Conservation (phyloP, 2,888 invertebrate species). For the Helobdella robusta region DNA sequence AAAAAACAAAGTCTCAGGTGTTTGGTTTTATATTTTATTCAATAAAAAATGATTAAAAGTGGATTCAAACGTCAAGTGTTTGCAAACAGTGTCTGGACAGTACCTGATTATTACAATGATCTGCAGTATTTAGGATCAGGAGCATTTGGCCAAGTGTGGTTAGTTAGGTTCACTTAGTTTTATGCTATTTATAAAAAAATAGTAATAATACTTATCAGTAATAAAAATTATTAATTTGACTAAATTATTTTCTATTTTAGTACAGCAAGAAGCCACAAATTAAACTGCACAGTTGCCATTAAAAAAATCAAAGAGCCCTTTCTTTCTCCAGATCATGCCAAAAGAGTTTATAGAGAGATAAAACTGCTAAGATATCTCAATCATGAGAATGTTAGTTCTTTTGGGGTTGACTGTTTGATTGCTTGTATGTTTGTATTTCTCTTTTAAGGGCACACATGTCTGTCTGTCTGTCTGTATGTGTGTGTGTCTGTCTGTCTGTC, state of each 20-base stretch:
- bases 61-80: slow-evolving; percentile 6
- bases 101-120: slow-evolving; percentile 81
- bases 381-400: slow-evolving; percentile 89
- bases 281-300: slow-evolving; percentile 82
- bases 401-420: too few relatives aligned
- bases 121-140: slow-evolving; percentile 87
- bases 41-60: too few relatives aligned
- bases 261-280: slow-evolving; percentile 59
- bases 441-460: too few relatives aligned
- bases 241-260: slow-evolving; percentile 7
- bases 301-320: slow-evolving; percentile 95
- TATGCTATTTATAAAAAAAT: background rate
- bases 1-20: too few relatives aligned
- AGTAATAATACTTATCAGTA: background rate
- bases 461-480: too few relatives aligned
- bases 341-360: slow-evolving; percentile 89
- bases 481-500: too few relatives aligned
- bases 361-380: slow-evolving; percentile 94
- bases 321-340: slow-evolving; percentile 93
- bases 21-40: too few relatives aligned
- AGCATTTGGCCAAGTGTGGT: slow-evolving; percentile 96
- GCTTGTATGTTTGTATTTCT: background rate
- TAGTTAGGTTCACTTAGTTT: slow-evolving; percentile 48
- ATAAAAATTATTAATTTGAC: background rate
- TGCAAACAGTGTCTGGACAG: slow-evolving; percentile 45